Base-by-base conservation (phyloP, 1,140 invertebrate genomes). In the Diachasma alloeum region DNA sequence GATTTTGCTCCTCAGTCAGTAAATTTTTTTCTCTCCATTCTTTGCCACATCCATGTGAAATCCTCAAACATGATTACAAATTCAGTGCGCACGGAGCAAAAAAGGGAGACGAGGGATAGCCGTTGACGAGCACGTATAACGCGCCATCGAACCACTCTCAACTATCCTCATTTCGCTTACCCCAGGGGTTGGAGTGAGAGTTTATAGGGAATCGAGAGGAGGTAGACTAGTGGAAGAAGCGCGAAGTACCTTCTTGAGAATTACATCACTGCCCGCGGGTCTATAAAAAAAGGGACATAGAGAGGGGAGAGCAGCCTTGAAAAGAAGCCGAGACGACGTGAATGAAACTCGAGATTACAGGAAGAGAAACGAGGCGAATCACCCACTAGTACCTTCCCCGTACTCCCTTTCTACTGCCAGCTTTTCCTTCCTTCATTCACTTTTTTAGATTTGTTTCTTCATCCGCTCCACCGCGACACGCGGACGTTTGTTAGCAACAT, bases 291-390 rank as follows among this genome's bases (percentile, higher is more conserved):
- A 37, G 11, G 53, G 53, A 22, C 8, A 17, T 1, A 59, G n/a
- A 22, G 24, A 31, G 59, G 36, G n/a, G 8, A 39, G 4, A 39
- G 17, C 8, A 68, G 69, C 13, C 17, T 67, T 70, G 46, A 19
- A 75, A 75, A 75, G 42, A 75, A 75, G 74, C 67, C 67, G 67
- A 75, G 74, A 59, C 46, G 74, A 75, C 74, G 74, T 75, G 74
- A 75, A 75, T 75, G 74, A 75, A 75, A 75, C 74, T 75, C 53
- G 67, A 75, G 74, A 75, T 75, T 75, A 75, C 74, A 75, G 74
- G 67, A 44, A 70, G 74, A 75, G 67, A 75, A 75, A 69, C 74
- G 67, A 70, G 74, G 53, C 67, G 66, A 75, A 70, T 75, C 67
- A 68, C 31, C 36, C 66, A 17, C 26, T 15, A 68, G 36, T 74